These are phyloP conservation scores for Xenus cinereus DNA, from an alignment of 2,113 vertebrate genomes.

Conservation along the genomic window DNA sequence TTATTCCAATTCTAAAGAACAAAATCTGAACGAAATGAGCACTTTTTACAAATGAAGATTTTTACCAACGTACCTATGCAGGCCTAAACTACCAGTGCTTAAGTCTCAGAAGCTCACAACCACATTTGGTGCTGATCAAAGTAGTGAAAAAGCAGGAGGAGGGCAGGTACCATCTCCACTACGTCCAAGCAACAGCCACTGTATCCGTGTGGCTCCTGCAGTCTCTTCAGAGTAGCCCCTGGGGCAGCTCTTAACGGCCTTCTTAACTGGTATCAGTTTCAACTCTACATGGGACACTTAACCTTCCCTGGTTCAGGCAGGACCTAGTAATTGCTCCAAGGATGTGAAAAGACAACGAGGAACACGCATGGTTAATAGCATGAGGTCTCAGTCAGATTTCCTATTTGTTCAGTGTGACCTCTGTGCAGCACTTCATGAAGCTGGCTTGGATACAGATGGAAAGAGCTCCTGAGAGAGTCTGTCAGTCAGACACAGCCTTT, in stretches of 20 bases:
- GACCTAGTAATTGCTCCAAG: not conserved
- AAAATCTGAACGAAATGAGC: not conserved
- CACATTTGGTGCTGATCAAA: not conserved
- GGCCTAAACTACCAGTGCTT: not conserved
- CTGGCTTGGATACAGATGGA: not conserved
- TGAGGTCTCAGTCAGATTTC: not conserved
- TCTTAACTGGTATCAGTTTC: not conserved
- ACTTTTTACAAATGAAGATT: not conserved
- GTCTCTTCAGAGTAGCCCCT: not conserved
- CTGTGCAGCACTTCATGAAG: not conserved
- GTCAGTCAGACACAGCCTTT: not conserved
- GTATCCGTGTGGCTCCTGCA: not conserved
- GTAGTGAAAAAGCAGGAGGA: not conserved
- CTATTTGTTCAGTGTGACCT: not conserved
- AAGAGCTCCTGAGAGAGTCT: not conserved
- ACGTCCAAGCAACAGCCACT: not conserved
- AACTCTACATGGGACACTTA: not conserved
- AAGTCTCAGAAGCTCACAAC: not conserved
- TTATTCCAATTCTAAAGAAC: not conserved
- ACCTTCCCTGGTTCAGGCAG: not conserved
- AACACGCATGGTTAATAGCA: not conserved
- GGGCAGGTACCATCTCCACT: not conserved
- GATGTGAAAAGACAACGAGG: not conserved
- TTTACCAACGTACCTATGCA: not conserved
- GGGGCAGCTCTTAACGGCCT: not conserved